phyloP scores from a whole-genome alignment of 2,113 vertebrate species.

The Ptilorrhoa leucosticta region DNA sequence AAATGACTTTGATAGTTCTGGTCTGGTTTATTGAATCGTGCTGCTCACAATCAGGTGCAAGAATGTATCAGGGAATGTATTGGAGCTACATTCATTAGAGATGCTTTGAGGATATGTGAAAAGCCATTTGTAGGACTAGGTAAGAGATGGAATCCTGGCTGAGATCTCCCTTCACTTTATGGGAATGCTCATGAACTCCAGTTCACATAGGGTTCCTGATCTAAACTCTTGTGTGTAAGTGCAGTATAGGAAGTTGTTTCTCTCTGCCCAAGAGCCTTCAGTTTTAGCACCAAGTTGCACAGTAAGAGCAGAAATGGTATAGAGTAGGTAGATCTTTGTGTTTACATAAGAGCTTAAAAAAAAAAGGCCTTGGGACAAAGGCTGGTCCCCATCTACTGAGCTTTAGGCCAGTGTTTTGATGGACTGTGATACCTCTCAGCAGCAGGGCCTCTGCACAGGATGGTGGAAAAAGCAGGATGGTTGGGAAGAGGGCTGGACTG shows the following conservation, averaged over 20 bases:
- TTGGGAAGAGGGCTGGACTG: background rate
- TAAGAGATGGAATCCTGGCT: background rate
- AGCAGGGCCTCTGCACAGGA: background rate
- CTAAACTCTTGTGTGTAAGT: background rate
- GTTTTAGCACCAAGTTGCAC: background rate
- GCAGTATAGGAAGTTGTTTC: background rate
- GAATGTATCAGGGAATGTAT: background rate
- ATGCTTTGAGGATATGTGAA: background rate
- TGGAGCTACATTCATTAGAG: background rate
- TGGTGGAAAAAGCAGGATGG: background rate
- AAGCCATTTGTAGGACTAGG: background rate
- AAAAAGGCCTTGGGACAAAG: background rate
- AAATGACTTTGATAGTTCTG: background rate
- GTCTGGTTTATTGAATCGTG: background rate
- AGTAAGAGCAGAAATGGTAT: background rate
- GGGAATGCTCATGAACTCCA: background rate
- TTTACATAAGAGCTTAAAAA: background rate
- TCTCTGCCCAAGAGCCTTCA: background rate
- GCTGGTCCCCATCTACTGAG: background rate
- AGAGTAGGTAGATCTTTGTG: background rate
- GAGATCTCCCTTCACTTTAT: background rate
- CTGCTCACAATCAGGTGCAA: background rate
- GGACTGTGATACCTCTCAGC: background rate
- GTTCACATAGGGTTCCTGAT: background rate
- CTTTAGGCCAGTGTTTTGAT: background rate